Percentiles rank a stretch among this genome's conserved stretches.
These are phyloP conservation scores for Cephus spinipes DNA, from an alignment of 2,888 invertebrate species.

Conservation along the genomic window DNA sequence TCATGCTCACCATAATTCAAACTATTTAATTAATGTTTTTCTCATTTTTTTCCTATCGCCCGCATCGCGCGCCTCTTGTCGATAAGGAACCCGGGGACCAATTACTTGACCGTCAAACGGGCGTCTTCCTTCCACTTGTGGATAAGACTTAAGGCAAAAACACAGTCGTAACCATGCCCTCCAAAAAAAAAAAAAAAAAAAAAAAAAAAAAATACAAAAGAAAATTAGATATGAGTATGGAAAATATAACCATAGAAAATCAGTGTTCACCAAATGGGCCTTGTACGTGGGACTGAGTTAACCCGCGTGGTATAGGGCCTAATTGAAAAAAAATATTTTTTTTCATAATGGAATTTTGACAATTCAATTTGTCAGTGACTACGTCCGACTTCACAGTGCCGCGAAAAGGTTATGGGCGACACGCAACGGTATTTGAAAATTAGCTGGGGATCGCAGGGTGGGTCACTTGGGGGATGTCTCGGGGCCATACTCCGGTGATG, in stretches of 20 bases:
- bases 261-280: neutral
- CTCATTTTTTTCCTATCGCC: constrained; percentile 35
- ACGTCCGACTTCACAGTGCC: constrained; percentile 30
- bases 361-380: constrained; percentile 61
- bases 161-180: neutral
- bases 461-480: neutral
- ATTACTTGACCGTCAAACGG: constrained; percentile 25
- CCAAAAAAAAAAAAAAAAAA: constrained; percentile 2
- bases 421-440: constrained; percentile 54
- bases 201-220: constrained; percentile 4
- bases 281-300: neutral
- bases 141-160: constrained; percentile 3
- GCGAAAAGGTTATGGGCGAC: constrained; percentile 34
- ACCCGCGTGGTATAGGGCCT: neutral
- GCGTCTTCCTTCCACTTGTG: neutral
- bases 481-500: neutral
- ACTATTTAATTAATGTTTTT: constrained; percentile 60
- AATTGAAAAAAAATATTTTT: constrained; percentile 23
- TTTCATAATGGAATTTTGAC: constrained; percentile 36
- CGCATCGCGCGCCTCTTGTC: constrained; percentile 32
- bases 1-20: constrained; percentile 42
- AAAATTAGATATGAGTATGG: neutral
- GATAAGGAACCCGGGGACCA: constrained; percentile 35
- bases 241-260: neutral
- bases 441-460: constrained; percentile 36